A percentile compares a stretch with the other conserved stretches of the same genome.
Conservation (phyloP, 1,140 invertebrate genomes). For the Cataglyphis hispanica region DNA sequence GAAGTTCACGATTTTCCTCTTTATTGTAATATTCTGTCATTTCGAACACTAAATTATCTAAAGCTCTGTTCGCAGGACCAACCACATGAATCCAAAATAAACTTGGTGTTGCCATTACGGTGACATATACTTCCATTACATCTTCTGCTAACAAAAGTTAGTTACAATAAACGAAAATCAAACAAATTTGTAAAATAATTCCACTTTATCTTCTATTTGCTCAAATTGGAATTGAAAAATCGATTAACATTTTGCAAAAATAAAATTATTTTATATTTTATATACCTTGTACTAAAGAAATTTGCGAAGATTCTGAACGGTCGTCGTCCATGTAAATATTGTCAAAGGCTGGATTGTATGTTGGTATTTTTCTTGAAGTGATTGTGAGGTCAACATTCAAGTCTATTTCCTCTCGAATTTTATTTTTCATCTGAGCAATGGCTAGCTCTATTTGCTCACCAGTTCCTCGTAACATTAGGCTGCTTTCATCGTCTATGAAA, state of each 20-base stretch:
- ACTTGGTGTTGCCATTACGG: conserved; percentile 91
- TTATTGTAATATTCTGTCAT: conserved; percentile 93
- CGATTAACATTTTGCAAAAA: conserved; percentile 24
- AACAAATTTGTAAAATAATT: conserved; percentile 26
- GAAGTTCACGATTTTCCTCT: conserved; percentile 88
- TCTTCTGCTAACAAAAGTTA: conserved; percentile 82
- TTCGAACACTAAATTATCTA: conserved; percentile 91
- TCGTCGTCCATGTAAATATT: conserved; percentile 5
- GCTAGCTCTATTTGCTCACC: conserved; percentile 88
- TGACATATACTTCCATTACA: conserved; percentile 93
- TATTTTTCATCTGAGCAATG: conserved; percentile 88
- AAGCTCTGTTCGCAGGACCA: conserved; percentile 89
- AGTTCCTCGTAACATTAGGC: conserved; percentile 88
- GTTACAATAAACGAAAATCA: not conserved
- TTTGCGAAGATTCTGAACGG: not conserved
- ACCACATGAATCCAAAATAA: conserved; percentile 95
- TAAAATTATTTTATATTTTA: not conserved
- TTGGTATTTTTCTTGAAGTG: not conserved
- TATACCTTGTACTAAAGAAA: conserved; percentile 32
- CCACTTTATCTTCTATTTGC: conserved; percentile 87
- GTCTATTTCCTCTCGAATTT: conserved; percentile 87
- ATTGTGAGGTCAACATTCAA: conserved; percentile 60
- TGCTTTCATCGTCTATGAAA: conserved; percentile 73
- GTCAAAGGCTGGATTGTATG: conserved; percentile 70
- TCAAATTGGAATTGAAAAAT: conserved; percentile 70